These are phyloP conservation scores for Rhagium mordax DNA, from an alignment of 2,888 invertebrate species.

Conservation along the genomic window DNA sequence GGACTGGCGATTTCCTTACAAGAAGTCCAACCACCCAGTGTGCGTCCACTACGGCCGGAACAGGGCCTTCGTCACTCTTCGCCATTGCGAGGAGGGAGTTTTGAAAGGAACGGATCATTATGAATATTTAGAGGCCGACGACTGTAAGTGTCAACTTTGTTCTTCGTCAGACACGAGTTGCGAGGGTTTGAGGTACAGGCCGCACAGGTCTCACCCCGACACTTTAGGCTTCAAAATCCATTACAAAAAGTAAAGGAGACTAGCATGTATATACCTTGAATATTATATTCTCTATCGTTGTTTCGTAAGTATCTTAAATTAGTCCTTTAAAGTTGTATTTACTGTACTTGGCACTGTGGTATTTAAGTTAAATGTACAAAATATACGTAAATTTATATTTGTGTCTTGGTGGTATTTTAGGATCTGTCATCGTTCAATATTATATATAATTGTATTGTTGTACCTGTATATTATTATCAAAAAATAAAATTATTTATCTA, in stretches of 20 bases:
- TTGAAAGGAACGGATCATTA: constrained; percentile 78
- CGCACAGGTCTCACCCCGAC: constrained; percentile 68
- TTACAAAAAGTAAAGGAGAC: constrained; percentile 4
- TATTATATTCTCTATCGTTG: no score
- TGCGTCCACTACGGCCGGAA: constrained; percentile 84
- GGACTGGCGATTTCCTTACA: constrained; percentile 92
- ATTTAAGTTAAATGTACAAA: constrained; percentile 8
- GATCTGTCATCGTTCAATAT: constrained; percentile 21
- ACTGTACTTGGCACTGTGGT: constrained; percentile 40
- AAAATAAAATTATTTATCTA: constrained; percentile 28
- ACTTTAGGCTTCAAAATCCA: constrained; percentile 58
- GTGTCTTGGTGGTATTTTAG: constrained; percentile 16
- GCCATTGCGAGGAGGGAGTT: constrained; percentile 84
- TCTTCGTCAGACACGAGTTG: constrained; percentile 81
- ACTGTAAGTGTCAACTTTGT: constrained; percentile 83
- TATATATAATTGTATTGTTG: constrained; percentile 10
- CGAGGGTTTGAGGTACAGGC: constrained; percentile 75
- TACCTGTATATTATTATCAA: background rate
- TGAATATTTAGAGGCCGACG: constrained; percentile 84
- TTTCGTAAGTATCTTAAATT: no score
- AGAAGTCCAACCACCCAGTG: constrained; percentile 88
- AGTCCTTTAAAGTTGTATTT: constrained; percentile 17
- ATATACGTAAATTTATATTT: background rate
- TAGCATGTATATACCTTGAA: background rate
- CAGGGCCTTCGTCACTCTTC: constrained; percentile 77